Base-by-base conservation (phyloP, 2,797 vertebrate genomes). In the Pteronotus mesoamericanus region DNA sequence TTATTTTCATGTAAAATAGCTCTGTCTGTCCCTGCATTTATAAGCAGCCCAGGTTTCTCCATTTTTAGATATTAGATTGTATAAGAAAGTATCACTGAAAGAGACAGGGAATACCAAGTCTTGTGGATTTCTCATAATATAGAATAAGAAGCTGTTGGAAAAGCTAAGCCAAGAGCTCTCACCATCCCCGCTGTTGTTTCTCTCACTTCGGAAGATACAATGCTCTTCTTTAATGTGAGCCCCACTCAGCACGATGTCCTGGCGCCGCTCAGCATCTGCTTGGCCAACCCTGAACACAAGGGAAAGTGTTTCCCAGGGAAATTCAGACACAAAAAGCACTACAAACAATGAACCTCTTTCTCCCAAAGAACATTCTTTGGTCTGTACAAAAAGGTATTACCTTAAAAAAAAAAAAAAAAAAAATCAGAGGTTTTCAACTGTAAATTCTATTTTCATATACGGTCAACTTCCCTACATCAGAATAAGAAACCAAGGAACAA, bases 181-280 rank as follows among this genome's bases (percentile, higher is more conserved):
- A 99, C 99, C 99, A 91, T 99, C 98, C 4, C 99, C 99, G 0
- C 99, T 99, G 96, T 98, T 98, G 97, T 98, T 99, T 94, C 99
- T 99, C 98, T 99, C 99, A 0, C 99, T 99, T 94, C 99, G 99
- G 98, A 99, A 99, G 97, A 99, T 96, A 95, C 99, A 99, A 97
- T 99, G 99, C 68, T 99, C 99, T 87, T 99, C 99, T 97, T 98
- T 99, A 98, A 99, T 99, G 85, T 99, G 99, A 34, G 99, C 99
- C 6, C 99, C 99, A 8, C 99, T 99, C 96, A 99, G 98, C 39
- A 99, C 99, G 1, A 99, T 99, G 98, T 99, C 99, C 97, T 99
- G 99, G 71, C 99, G 98, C 91, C 99, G 98, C 96, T 99, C 99
- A 9, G 99, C 99, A 44, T 99, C 99, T 5, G 99, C 99, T 94